Base-by-base conservation (phyloP, 2,888 invertebrate genomes). In the Erpobdella octoculata region DNA sequence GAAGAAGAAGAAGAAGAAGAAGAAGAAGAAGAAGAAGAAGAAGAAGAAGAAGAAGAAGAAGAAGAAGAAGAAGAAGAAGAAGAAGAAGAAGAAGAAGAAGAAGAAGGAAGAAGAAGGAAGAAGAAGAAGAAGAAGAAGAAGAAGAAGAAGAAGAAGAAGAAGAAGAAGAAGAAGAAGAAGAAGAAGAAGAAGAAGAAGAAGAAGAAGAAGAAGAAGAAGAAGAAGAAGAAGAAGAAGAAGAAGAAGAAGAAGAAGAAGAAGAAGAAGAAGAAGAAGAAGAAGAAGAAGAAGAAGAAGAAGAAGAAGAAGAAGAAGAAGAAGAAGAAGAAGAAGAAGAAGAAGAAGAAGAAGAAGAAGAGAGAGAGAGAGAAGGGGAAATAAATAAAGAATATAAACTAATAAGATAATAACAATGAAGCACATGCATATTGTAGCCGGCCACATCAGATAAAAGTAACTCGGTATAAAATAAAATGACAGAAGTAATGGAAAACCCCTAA, bases 61-160 rank as follows among this genome's bases (percentile, higher is more conserved):
- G 18, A 41, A 18, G 18, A 41, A 18, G 18, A 41, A 18, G 18
- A 41, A 18, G 18, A 41, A 18, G 18, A 41, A 18, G 18, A 41
- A 18, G 46, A 41, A 18, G 46, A 18, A 18, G 46, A 41, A 18
- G 18, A 41, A 18, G 18, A 41, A 18, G 18, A 41, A 41, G 18
- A 41, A 18, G 18, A 41, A 18, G 18, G 18, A 18, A 41, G 18
- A 18, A 41, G 18, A 18, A 41, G 18, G 46, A 41, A 41, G 46
- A 41, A 41, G 46, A 41, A 41, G 46, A 41, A 41, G 46, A 41
- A 41, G 46, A 41, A 41, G 46, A 41, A 41, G 46, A 41, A 41
- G 46, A 41, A 41, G 46, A 41, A 41, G 46, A 41, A 41, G 46
- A 41, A 41, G 46, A 41, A 41, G 46, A 41, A 41, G 46, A 41